Percentiles rank a stretch among this genome's conserved stretches.
Evolutionary conservation across 2,797 vertebrate genomes (phyloP).

Genomic region (Acomys russatus): DNA sequence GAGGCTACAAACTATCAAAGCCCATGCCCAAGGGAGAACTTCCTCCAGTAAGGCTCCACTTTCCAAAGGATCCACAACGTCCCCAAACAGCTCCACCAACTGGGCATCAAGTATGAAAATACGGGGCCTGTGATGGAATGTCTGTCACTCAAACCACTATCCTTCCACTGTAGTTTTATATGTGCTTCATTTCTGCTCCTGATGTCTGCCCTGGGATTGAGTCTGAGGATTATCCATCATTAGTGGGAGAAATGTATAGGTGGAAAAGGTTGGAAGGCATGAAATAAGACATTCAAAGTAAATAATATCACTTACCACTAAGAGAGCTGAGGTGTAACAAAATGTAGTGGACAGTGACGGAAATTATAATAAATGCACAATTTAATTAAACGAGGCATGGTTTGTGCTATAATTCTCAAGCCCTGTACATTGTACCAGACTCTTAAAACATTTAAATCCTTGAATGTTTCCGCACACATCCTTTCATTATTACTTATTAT

Average conservation of each 20-base stretch:
- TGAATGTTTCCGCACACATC: not conserved
- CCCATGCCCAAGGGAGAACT: not conserved
- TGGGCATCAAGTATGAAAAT: not conserved
- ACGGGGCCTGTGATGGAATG: not conserved
- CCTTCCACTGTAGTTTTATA: not conserved
- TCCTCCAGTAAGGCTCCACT: not conserved
- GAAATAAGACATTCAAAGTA: not conserved
- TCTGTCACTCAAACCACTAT: not conserved
- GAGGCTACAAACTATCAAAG: not conserved
- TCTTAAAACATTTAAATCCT: not conserved
- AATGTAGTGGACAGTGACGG: not conserved
- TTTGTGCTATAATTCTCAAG: not conserved
- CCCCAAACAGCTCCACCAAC: not conserved
- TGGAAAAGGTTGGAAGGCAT: constrained; percentile 2
- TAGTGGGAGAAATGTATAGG: not conserved
- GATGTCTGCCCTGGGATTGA: constrained; percentile 41
- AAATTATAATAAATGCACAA: not conserved
- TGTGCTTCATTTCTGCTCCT: not conserved
- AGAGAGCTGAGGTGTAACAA: not conserved
- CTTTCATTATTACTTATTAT: not conserved
- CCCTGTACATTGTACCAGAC: not conserved
- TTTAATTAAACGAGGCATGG: not conserved
- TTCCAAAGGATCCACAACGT: not conserved
- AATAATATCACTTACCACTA: not conserved
- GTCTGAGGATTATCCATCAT: not conserved